Evolutionary conservation across 2,113 vertebrate species (phyloP).

Genomic region (rabbit (Oryctolagus cuniculus)): mOryCun1.1 NC_091434.1:144074001-144074500

Average conservation of each 20-base stretch:
- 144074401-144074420: slow-evolving; percentile 48
- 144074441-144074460: background rate
- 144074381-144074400: slow-evolving; percentile 53
- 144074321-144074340: slow-evolving; percentile 70
- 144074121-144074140: too few species aligned
- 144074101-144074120: too few species aligned
- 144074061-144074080: too few species aligned
- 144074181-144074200: too few species aligned
- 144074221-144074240: slow-evolving; percentile 70
- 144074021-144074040: too few species aligned
- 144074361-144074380: slow-evolving; percentile 63
- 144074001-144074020: too few species aligned
- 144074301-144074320: slow-evolving; percentile 70
- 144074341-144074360: slow-evolving; percentile 65
- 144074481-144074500: background rate
- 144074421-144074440: slow-evolving; percentile 44
- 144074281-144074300: slow-evolving; percentile 69
- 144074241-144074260: slow-evolving; percentile 65
- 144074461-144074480: background rate
- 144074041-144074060: too few species aligned
- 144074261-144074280: slow-evolving; percentile 68
- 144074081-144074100: too few species aligned
- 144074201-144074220: slow-evolving; percentile 60
- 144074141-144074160: too few species aligned
- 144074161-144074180: too few species aligned